Base-by-base conservation (phyloP, 1,140 invertebrate species). In the Lordiphosa mommai region DNA sequence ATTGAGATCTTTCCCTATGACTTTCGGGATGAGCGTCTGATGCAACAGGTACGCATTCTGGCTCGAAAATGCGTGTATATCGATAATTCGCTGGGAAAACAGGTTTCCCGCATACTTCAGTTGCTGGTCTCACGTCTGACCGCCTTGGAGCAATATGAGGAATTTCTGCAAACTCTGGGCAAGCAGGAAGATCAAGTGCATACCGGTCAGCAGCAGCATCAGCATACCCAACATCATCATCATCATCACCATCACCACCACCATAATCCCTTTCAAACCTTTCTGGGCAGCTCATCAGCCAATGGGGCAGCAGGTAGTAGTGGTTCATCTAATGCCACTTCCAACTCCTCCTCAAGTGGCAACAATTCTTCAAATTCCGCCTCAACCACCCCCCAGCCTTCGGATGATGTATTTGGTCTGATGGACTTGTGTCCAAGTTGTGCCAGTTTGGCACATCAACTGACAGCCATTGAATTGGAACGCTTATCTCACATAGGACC, bases 1-100 rank as follows among this genome's bases (percentile, higher is more conserved):
- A 97, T 95, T 37, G 95, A 96, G 86, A 96, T 95, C 65, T 98
- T 98, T 89, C 96, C 97, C 0, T 98, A 98, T 89, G 97, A 99
- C 90, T 99, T 99, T 89, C 94, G 97, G 73, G 96, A 98, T 90
- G 96, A 98, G 80, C 91, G 96, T 37, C 95, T 98, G 77, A 98
- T 98, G 96, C 94, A 95, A 50, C 95, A 97, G 72, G 94, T 99
- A 50, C 93, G 95, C 56, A 95, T 94, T 67, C 94, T 99, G 68
- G 97, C 97, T 10, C 95, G 97, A 86, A 94, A 95, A 89, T 97
- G 91, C 89, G 93, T 92, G 17, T 88, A 76, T 59, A 87, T 89
- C 43, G 90, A 91, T 58, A 92, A 92, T 40, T 90, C 93, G 46
- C 90, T 96, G 37, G 91, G 95, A 38, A 92, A 94, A 65, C 95